Conservation (phyloP, 2,888 invertebrate genomes). For the Acronicta psi region DNA sequence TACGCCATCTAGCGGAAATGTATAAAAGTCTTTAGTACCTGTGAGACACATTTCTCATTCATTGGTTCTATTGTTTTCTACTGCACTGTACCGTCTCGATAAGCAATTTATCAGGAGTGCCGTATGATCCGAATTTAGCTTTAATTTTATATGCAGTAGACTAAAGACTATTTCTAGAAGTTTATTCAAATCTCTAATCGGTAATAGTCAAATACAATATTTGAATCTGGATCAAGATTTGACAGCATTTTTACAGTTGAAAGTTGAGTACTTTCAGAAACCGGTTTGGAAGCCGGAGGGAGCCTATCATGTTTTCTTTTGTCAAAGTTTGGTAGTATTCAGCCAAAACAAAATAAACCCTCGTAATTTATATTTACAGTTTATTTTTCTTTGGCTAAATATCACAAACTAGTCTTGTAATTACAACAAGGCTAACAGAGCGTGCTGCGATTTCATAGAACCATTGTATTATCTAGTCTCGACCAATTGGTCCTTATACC, state of each 20-base stretch:
- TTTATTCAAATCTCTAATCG: not conserved
- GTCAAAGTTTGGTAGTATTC: not conserved
- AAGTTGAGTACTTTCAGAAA: not conserved
- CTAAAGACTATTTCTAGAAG: not conserved
- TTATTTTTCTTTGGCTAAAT: not conserved
- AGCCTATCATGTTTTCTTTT: conserved; percentile 12
- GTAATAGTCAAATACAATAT: not conserved
- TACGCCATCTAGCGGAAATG: conserved; percentile 34
- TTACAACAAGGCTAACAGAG: too few relatives aligned
- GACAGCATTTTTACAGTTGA: not conserved
- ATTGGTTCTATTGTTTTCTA: not conserved
- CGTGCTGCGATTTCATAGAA: not conserved
- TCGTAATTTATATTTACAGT: too few relatives aligned
- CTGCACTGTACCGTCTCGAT: not conserved
- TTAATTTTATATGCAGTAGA: not conserved
- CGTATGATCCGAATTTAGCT: conserved; percentile 27
- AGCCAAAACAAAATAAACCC: not conserved
- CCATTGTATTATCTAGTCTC: too few relatives aligned
- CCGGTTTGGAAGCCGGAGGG: conserved; percentile 1
- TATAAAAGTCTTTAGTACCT: conserved; percentile 2
- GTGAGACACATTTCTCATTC: not conserved
- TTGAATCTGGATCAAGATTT: too few relatives aligned
- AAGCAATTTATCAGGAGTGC: conserved; percentile 33
- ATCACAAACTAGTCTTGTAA: not conserved
- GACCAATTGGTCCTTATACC: too few relatives aligned